A percentile compares a stretch with the other conserved stretches of the same genome.
Conservation (phyloP, 2,797 vertebrate genomes). For the Periophthalmus magnuspinnatus region DNA sequence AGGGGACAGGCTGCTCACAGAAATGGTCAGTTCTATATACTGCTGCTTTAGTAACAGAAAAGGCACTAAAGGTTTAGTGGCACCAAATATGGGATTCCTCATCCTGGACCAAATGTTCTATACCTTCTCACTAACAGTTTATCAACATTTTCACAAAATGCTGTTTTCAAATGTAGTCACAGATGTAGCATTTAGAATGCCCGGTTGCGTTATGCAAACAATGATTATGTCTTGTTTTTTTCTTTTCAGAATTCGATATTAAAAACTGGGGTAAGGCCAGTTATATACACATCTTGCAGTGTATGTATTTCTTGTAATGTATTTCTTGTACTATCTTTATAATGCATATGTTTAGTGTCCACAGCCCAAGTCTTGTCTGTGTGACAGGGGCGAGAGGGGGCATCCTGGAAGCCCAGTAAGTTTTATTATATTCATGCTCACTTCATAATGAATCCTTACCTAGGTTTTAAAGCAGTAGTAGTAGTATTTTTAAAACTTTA, state of each 20-base stretch:
- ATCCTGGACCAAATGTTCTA: no score
- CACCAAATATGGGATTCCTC: no score
- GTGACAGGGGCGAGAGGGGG: conserved; percentile 71
- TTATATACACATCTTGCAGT: background rate
- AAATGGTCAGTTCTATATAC: conserved; percentile 78
- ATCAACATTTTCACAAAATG: no score
- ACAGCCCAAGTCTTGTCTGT: conserved; percentile 67
- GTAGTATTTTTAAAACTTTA: background rate
- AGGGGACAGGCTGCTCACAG: conserved; percentile 65
- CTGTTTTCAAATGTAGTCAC: no score
- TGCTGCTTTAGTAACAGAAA: no score
- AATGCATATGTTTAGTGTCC: conserved; percentile 67
- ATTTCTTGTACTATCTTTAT: background rate
- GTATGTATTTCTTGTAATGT: background rate
- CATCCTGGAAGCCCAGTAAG: conserved; percentile 65
- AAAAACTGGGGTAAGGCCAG: conserved; percentile 62
- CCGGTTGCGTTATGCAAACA: background rate
- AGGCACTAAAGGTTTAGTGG: no score
- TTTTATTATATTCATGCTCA: background rate
- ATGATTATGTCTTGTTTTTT: background rate
- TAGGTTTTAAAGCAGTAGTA: background rate
- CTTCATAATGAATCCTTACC: background rate
- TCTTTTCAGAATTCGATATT: conserved; percentile 60
- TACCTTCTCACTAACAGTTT: no score
- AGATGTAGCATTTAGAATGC: no score